These are phyloP conservation scores for Aphelocoma californica DNA, from an alignment of 2,797 vertebrate species.

Conservation along the genomic window DNA sequence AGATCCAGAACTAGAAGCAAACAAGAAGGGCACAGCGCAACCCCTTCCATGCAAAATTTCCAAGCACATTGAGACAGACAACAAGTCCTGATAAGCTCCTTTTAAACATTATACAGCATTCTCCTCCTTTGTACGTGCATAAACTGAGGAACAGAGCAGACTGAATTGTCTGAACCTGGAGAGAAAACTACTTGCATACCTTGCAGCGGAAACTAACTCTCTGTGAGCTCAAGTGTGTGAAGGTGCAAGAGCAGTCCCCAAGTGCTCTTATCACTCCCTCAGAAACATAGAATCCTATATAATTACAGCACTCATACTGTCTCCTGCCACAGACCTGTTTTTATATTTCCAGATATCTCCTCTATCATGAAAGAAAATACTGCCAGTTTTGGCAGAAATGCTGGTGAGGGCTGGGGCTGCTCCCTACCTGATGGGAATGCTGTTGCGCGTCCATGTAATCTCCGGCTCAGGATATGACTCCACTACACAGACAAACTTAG, in stretches of 20 bases:
- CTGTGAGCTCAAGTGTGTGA: neutral
- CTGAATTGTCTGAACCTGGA: neutral
- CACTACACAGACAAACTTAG: slow-evolving; percentile 94
- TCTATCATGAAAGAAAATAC: neutral
- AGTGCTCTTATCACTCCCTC: neutral
- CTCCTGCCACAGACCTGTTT: neutral
- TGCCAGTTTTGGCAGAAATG: neutral
- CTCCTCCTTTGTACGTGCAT: neutral
- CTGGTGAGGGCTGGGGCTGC: neutral
- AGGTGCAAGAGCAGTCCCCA: neutral
- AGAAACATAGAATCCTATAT: neutral
- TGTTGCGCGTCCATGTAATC: slow-evolving; percentile 94
- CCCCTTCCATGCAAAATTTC: neutral
- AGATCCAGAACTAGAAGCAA: neutral
- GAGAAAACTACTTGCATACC: neutral
- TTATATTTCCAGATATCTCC: neutral
- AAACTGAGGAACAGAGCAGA: neutral
- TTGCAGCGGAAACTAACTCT: neutral
- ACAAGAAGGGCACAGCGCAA: neutral
- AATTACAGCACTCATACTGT: neutral
- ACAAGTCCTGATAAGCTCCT: neutral
- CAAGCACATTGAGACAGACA: neutral
- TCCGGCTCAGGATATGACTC: slow-evolving; percentile 89
- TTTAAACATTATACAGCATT: neutral
- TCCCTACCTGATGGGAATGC: slow-evolving; percentile 90